A percentile compares a stretch with the other conserved stretches of the same genome.
These are phyloP conservation scores for Syrmaticus mikado DNA, from an alignment of 2,113 vertebrate genomes.

Conservation along the genomic window DNA sequence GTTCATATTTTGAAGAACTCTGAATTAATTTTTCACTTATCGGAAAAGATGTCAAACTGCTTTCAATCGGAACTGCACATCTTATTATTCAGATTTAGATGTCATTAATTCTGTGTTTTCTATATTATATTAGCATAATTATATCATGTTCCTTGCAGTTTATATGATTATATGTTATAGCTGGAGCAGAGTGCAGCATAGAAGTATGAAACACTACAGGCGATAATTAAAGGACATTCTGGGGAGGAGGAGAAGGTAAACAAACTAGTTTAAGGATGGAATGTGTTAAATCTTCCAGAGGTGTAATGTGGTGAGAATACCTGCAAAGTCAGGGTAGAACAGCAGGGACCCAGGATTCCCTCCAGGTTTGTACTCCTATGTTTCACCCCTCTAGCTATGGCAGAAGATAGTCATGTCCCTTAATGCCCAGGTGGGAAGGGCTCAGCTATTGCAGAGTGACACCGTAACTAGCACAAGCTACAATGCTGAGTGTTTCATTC, in stretches of 20 bases:
- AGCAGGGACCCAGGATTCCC: neutral
- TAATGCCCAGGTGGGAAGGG: neutral
- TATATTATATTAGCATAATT: neutral
- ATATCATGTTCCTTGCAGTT: neutral
- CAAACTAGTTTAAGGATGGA: neutral
- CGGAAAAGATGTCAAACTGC: neutral
- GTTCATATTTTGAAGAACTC: neutral
- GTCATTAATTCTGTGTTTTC: neutral
- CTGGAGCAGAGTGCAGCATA: neutral
- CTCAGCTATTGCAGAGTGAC: neutral
- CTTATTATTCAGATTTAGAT: neutral
- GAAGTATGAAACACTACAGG: neutral
- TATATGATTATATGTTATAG: neutral
- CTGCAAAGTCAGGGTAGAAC: neutral
- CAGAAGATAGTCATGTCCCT: neutral
- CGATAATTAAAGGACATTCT: neutral
- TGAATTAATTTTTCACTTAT: neutral
- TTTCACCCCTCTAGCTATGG: neutral
- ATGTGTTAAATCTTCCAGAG: neutral
- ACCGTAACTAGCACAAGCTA: neutral
- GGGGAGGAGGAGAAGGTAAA: neutral
- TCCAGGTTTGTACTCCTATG: no score
- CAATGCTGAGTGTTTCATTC: neutral
- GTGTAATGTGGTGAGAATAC: rapidly evolving
- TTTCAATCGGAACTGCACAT: neutral